Evolutionary conservation across 1,140 invertebrate species (phyloP).

Genomic region (Hylaeus anthracinus): DNA sequence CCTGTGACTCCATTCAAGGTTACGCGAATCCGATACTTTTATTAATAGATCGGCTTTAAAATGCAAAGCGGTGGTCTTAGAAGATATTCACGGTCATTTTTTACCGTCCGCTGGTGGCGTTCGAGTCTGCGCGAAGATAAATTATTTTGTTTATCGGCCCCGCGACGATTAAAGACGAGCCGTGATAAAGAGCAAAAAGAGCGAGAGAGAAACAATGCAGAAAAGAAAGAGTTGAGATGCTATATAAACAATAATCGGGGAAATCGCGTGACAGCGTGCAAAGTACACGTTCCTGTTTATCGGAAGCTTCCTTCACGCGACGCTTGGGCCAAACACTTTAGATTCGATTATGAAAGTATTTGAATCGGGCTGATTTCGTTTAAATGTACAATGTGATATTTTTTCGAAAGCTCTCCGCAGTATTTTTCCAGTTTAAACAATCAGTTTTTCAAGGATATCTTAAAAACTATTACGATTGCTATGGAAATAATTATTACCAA

Average conservation of each 20-base stretch:
- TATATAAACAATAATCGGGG: constrained; percentile 15
- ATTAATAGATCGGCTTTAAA: constrained; percentile 3
- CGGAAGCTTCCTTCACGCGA: background rate
- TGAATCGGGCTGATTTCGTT: too few species aligned
- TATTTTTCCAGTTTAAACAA: too few species aligned
- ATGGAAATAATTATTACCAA: too few species aligned
- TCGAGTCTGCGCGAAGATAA: constrained; percentile 9
- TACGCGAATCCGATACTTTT: constrained; percentile 15
- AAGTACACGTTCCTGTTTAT: constrained; percentile 43
- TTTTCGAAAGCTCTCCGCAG: too few species aligned
- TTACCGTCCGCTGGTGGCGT: background rate
- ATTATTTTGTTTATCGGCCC: constrained; percentile 20
- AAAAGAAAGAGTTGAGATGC: background rate
- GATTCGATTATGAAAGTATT: too few species aligned
- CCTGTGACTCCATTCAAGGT: background rate
- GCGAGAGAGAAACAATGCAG: background rate
- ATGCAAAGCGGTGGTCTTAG: background rate
- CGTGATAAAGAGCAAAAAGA: constrained; percentile 7
- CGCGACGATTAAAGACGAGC: background rate
- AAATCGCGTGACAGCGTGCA: constrained; percentile 27
- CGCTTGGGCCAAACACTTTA: background rate
- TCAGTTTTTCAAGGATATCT: too few species aligned
- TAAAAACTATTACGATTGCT: too few species aligned
- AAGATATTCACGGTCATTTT: background rate
- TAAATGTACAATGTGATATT: too few species aligned